Base-by-base conservation (phyloP, 30 jellyfish, hydroid and myxozoan genomes). In the Aurelia aurita region DNA sequence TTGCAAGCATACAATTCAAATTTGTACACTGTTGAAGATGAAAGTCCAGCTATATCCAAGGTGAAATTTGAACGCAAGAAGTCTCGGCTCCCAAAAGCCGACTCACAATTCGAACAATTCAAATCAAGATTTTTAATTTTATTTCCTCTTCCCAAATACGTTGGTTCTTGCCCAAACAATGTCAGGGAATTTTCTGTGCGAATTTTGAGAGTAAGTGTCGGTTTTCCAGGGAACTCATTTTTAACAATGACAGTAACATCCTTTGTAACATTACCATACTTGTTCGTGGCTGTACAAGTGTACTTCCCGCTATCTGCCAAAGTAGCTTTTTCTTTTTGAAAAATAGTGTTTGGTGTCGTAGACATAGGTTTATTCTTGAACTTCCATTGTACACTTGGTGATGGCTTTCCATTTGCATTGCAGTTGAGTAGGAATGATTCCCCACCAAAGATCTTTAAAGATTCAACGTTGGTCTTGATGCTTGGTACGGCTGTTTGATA, bases 1-100 rank as follows among this genome's bases (percentile, higher is more conserved):
- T 73, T 86, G 55, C 95, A 86, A 14, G 90, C 89, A 29, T 14
- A 21, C 46, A 86, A 58, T 23, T n/a, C 21, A 60, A 86, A 65
- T n/a, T 21, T 27, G 55, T 66, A 86, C 53, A 19, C 59, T 0
- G 89, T 72, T 11, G 43, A 45, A 31, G 95, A 65, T 19, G 29
- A 3, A 15, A 86, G 85, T 3, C 61, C 16, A 13, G 53, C 22
- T 59, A 72, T 61, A 9, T 14, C 23, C 39, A 64, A 49, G 14
- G 69, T 3, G 12, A 62, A 22, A 13, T 27, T 51, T 1, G 60
- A 26, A 19, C 53, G 19, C 13, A 53, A 1, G 9, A 71, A 71
- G 0, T n/a, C 12, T 19, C 21, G 25, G 68, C 11, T 21, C 7
- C 13, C 51, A 4, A 39, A 39, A 49, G 14, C 26, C 0, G 27